phyloP scores from a whole-genome alignment of 2,888 invertebrate genomes.

The Morpho achilles region DNA sequence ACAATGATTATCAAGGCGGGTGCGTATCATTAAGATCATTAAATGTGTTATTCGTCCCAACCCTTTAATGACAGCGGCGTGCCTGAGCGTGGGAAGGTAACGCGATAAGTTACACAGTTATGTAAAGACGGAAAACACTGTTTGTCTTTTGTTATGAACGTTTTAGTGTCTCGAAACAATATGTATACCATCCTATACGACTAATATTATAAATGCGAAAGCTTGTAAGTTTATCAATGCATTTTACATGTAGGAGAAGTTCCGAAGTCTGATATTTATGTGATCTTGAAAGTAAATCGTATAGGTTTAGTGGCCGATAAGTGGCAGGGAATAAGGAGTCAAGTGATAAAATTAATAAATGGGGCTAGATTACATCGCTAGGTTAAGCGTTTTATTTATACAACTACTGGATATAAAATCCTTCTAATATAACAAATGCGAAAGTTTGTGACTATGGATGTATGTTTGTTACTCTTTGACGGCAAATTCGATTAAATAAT shows the following conservation, averaged over 20 bases:
- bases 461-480: too few species aligned
- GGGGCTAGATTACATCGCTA: conserved; percentile 35
- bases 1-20: conserved; percentile 32
- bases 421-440: too few species aligned
- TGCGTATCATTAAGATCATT: conserved; percentile 43
- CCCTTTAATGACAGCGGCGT: conserved; percentile 41
- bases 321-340: conserved; percentile 67
- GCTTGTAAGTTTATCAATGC: conserved; percentile 60
- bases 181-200: not conserved
- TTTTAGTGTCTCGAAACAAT: conserved; percentile 22
- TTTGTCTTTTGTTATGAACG: conserved; percentile 53
- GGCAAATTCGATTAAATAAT: too few species aligned
- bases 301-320: conserved; percentile 67
- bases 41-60: conserved; percentile 35
- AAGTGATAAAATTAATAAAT: conserved; percentile 73
- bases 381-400: conserved; percentile 19
- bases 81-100: conserved; percentile 58
- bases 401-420: conserved; percentile 11
- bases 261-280: conserved; percentile 72
- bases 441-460: too few species aligned
- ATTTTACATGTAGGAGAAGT: conserved; percentile 79
- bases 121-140: conserved; percentile 65
- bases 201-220: too few species aligned
- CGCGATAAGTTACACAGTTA: conserved; percentile 56
- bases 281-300: conserved; percentile 74